A percentile compares a stretch with the other conserved stretches of the same genome.
phyloP scores from a whole-genome alignment of 2,113 vertebrate species.

The Alethe diademata region DNA sequence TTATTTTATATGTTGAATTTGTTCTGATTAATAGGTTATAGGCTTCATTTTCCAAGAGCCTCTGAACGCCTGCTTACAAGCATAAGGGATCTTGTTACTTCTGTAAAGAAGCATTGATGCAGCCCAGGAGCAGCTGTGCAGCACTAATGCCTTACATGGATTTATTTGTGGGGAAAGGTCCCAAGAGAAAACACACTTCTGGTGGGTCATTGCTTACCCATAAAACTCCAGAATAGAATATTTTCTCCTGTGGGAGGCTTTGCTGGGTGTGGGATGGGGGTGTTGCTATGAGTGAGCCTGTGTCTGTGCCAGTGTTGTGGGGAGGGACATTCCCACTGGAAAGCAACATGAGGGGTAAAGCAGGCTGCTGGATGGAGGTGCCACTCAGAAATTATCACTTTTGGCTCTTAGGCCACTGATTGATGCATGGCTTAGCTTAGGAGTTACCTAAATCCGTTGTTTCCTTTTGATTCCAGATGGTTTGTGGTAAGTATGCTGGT shows the following conservation, averaged over 20 bases:
- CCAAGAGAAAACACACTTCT: not conserved
- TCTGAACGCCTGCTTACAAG: not conserved
- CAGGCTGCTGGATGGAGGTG: not conserved
- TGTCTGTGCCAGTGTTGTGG: not conserved
- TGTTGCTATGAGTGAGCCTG: not conserved
- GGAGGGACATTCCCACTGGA: not conserved
- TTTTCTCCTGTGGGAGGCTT: not conserved
- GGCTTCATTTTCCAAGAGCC: not conserved
- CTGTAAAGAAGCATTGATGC: not conserved
- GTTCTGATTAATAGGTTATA: not conserved
- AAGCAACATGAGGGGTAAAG: not conserved
- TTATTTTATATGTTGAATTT: not conserved
- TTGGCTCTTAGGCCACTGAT: not conserved
- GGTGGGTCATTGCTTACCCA: not conserved
- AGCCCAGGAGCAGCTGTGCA: not conserved
- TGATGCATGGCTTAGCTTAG: not conserved
- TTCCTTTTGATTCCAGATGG: not conserved
- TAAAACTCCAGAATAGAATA: not conserved
- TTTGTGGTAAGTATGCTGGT: not conserved
- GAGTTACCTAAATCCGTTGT: not conserved
- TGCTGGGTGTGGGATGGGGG: not conserved
- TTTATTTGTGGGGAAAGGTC: not conserved
- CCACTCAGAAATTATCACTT: not conserved
- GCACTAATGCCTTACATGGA: not conserved
- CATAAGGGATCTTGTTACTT: not conserved